Base-by-base conservation (phyloP, 2,797 vertebrate species). In the Sebastes steindachneri region DNA sequence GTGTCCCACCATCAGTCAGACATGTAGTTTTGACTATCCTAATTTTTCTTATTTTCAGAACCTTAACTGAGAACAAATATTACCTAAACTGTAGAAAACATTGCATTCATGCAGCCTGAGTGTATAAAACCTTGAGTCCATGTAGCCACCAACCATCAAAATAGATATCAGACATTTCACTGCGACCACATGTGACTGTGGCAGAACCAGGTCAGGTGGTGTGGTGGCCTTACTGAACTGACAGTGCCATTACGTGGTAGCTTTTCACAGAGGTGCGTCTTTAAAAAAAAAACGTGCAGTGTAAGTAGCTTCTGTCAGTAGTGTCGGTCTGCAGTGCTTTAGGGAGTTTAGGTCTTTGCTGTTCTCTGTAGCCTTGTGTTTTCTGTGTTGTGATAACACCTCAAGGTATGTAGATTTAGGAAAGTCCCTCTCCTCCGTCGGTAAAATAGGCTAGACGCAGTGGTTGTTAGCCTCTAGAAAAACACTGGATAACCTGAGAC, bases 361-460 rank as follows among this genome's bases (percentile, higher is more conserved):
- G 86, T 91, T 85, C 85, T 93, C 88, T 73, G 89, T 93, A 90
- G 85, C 87, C 77, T 90, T 86, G 86, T 91, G 89, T 90, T 86
- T 86, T 90, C 80, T 80, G 63, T 92, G 83, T 85, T 77, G 86
- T 90, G 86, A 79, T 54, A 69, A 87, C 85, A 83, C 71, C 76
- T 86, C 76, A 58, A 86, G 85, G 73, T 86, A 77, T 75, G 83
- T 91, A 87, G 92, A 88, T 79, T 69, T 86, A 89, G 89, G 77
- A 58, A 77, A 60, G 29, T 74, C 67, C 21, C 62, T 86, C 75
- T 86, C 71, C 33, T 88, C 59, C 3, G 12, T 80, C 74, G 54
- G 73, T 84, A 35, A 57, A 78, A 73, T 86, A 84, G 76, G 79
- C 82, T 79, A 70, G 68, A 78, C 68, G 23, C 82, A 76, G 68